Base-by-base conservation (phyloP, 2,888 invertebrate genomes). In the Notodonta dromedarius region DNA sequence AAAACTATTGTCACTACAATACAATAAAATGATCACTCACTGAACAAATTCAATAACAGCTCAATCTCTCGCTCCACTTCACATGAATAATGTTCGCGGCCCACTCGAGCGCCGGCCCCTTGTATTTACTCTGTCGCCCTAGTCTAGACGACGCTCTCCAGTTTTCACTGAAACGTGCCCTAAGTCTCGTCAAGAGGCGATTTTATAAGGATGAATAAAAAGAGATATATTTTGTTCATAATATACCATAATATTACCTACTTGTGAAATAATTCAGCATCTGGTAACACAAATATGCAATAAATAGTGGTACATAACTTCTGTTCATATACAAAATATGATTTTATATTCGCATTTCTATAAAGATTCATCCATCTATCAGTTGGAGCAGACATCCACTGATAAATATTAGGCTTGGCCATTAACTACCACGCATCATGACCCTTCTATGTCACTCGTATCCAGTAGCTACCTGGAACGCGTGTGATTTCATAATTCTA, bases 71-170 rank as follows among this genome's bases (percentile, higher is more conserved):
- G 16, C 50, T 50, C 50, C 16, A 16, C 50, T 50, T 16, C 16
- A 16, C 50, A 16, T 9, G 50, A 50, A 12, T 50, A 50, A 50
- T 50, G 50, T 50, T 16, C 8, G 16, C 12, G 16, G 50, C 35
- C 32, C 52, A 16, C 50, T 16, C 11, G 14, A 50, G 50, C 52
- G 52, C 5, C 50, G 16, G 52, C 35, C 32, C 52, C 32, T 3
- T 4, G 51, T 52, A 52, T 52, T 32, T 52, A 52, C 52, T 52
- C 52, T 13, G 12, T 11, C 52, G n/a, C 32, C 32, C 32, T 52
- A 35, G 52, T 52, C 52, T 52, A 52, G 52, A 52, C 52, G 52
- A 52, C 13, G 8, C 52, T 4, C 52, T 52, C 9, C 52, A 52
- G 52, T 32, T 52, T 35, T 13, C 11, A 24, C 16, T 52, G 52